Evolutionary conservation across 2,797 vertebrate genomes (phyloP).

Genomic region (Gymnothorax javanicus): DNA sequence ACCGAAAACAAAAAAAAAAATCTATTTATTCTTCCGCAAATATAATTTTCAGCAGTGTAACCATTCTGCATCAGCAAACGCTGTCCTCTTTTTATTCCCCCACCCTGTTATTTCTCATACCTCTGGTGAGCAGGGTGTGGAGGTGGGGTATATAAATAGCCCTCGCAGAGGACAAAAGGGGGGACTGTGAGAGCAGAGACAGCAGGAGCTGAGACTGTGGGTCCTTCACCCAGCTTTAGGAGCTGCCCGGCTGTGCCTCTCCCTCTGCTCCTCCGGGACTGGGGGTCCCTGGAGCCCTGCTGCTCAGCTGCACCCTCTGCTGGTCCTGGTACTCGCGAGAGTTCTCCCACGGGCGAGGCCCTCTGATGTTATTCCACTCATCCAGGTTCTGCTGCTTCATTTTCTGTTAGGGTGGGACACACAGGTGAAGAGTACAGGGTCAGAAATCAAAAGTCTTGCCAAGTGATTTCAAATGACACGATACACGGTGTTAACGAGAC

Average conservation of each 20-base stretch:
- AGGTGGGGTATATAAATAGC: constrained; percentile 8
- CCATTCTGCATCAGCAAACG: not conserved
- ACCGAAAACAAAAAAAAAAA: not conserved
- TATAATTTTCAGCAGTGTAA: not conserved
- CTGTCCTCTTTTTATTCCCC: not conserved
- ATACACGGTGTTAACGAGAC: too few species aligned
- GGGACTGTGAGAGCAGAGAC: constrained; percentile 7
- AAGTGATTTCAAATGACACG: too few species aligned
- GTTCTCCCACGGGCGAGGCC: constrained; percentile 93
- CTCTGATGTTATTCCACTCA: constrained; percentile 91
- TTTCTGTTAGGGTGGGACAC: constrained; percentile 74
- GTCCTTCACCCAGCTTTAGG: not conserved
- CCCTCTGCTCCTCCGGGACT: not conserved
- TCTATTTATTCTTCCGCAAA: not conserved
- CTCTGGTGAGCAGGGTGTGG: not conserved
- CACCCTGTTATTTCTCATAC: not conserved
- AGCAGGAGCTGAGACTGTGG: not conserved
- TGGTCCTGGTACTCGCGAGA: constrained; percentile 73
- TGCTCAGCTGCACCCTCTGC: constrained; percentile 53
- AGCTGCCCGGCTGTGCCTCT: not conserved
- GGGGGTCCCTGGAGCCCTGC: constrained; percentile 43
- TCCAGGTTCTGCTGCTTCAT: constrained; percentile 75
- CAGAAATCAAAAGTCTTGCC: too few species aligned
- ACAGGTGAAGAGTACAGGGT: not conserved
- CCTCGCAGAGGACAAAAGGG: not conserved